A percentile compares a stretch with the other conserved stretches of the same genome.
phyloP scores from a whole-genome alignment of 2,113 vertebrate genomes.

The Pedionomus torquatus region DNA sequence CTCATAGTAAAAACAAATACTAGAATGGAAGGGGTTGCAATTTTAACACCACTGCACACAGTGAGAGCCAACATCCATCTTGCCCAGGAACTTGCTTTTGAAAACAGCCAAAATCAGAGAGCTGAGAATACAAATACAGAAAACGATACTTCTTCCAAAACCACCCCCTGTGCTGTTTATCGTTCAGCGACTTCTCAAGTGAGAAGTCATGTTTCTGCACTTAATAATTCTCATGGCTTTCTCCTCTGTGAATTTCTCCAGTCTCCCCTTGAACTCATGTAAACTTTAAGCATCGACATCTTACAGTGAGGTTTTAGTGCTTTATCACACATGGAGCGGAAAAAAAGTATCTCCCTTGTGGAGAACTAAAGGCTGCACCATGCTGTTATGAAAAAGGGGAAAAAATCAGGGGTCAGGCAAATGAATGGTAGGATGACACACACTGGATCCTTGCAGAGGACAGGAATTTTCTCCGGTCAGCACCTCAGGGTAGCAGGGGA shows the following conservation, averaged over 20 bases:
- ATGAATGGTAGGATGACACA: not conserved
- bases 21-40: not conserved
- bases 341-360: not conserved
- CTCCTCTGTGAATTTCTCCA: not conserved
- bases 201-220: not conserved
- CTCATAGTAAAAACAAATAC: not conserved
- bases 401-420: not conserved
- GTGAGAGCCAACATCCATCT: not conserved
- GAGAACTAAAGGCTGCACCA: not conserved
- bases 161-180: not conserved
- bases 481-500: too few species aligned
- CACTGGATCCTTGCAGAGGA: not conserved
- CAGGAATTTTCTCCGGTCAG: rapidly evolving
- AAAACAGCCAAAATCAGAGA: not conserved
- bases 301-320: not conserved
- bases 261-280: not conserved
- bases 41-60: not conserved
- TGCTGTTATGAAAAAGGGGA: not conserved
- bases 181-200: not conserved
- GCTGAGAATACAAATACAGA: not conserved
- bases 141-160: not conserved
- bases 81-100: not conserved
- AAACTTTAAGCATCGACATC: not conserved
- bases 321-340: rapidly evolving
- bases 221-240: not conserved